A percentile compares a stretch with the other conserved stretches of the same genome.
phyloP scores from a whole-genome alignment of 2,797 vertebrate species.

The Pempheris klunzingeri region DNA sequence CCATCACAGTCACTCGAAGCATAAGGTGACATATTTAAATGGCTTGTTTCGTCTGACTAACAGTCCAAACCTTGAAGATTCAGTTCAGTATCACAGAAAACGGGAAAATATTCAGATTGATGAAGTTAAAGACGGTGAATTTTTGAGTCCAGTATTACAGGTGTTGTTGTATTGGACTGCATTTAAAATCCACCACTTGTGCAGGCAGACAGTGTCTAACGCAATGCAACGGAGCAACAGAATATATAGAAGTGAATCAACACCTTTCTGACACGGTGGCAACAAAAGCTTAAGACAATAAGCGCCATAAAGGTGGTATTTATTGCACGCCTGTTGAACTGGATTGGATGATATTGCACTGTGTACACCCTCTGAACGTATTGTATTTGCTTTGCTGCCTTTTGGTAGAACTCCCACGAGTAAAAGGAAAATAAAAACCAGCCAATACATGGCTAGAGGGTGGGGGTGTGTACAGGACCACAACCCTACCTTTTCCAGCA shows the following conservation, averaged over 20 bases:
- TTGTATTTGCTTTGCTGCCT: conserved; percentile 51
- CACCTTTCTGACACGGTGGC: background rate
- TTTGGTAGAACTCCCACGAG: conserved; percentile 34
- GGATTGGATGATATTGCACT: background rate
- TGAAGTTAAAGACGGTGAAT: background rate
- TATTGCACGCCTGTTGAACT: conserved; percentile 18
- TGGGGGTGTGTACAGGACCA: background rate
- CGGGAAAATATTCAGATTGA: background rate
- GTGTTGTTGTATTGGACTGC: background rate
- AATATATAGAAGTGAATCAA: background rate
- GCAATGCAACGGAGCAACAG: background rate
- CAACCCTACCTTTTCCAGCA: background rate
- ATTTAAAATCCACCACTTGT: background rate
- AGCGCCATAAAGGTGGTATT: conserved; percentile 25
- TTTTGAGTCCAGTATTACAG: background rate
- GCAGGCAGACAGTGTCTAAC: background rate
- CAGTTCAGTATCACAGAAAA: background rate
- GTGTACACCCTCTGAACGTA: conserved; percentile 20
- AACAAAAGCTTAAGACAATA: conserved; percentile 14
- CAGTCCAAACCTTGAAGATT: background rate
- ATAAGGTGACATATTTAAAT: background rate
- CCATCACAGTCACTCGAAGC: background rate
- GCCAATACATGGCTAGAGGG: background rate
- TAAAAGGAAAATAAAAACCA: conserved; percentile 38
- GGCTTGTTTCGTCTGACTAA: background rate